phyloP scores from a whole-genome alignment of 1,140 invertebrate genomes.

The Micrasema longulum region DNA sequence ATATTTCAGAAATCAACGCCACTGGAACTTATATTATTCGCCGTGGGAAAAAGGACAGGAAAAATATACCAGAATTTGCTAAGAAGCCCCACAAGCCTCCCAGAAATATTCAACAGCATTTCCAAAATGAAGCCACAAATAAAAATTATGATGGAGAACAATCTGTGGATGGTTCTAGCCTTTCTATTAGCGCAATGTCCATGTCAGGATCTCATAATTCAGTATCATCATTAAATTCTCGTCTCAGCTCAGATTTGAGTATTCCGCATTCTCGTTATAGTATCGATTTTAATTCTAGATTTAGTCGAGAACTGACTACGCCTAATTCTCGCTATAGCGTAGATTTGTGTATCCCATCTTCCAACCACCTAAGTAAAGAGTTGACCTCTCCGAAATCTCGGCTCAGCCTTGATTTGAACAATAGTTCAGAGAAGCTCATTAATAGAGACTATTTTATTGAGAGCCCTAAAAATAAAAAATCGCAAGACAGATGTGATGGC shows the following conservation, averaged over 20 bases:
- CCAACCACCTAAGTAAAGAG: slow-evolving; percentile 68
- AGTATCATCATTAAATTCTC: slow-evolving; percentile 70
- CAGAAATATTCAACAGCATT: slow-evolving; percentile 50
- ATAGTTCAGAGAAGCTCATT: slow-evolving; percentile 66
- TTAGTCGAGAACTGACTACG: slow-evolving; percentile 70
- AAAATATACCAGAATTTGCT: slow-evolving; percentile 65
- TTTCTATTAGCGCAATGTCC: slow-evolving; percentile 66
- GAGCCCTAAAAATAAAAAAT: slow-evolving; percentile 67
- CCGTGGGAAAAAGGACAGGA: slow-evolving; percentile 69
- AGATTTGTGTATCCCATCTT: slow-evolving; percentile 70
- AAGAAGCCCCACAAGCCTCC: slow-evolving; percentile 57
- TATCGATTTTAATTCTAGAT: slow-evolving; percentile 69
- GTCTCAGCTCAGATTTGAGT: slow-evolving; percentile 71
- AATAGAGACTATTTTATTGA: slow-evolving; percentile 67
- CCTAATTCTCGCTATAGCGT: slow-evolving; percentile 73
- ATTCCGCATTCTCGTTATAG: slow-evolving; percentile 70
- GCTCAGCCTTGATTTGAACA: slow-evolving; percentile 71
- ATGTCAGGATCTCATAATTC: slow-evolving; percentile 60
- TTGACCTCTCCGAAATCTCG: slow-evolving; percentile 71
- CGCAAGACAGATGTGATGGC: slow-evolving; percentile 59
- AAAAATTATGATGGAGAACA: slow-evolving; percentile 60
- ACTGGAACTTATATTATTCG: slow-evolving; percentile 81
- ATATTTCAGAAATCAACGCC: slow-evolving; percentile 70
- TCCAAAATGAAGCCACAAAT: slow-evolving; percentile 47
- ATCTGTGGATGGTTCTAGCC: slow-evolving; percentile 65